Evolutionary conservation across 2,797 vertebrate genomes (phyloP).

Genomic region (Bovichtus variegatus): DNA sequence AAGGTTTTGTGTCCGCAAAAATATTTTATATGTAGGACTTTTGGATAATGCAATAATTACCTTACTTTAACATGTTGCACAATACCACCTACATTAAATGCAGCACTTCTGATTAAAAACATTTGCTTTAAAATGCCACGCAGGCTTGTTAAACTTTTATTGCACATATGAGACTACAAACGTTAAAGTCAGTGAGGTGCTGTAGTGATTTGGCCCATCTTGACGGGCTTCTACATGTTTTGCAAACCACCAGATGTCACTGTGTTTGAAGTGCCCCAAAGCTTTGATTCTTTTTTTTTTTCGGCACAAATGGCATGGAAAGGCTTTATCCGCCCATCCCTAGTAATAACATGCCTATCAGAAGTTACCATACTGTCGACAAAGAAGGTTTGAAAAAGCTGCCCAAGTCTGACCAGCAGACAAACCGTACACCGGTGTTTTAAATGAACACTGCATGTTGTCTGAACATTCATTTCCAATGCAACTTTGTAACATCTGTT

Average conservation of each 20-base stretch:
- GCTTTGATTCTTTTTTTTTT: background rate
- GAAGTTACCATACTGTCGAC: too few relatives aligned
- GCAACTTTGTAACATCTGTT: conserved; percentile 2
- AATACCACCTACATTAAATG: background rate
- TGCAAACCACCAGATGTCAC: background rate
- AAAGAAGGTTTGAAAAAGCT: too few relatives aligned
- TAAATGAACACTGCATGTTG: background rate
- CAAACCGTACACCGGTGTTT: too few relatives aligned
- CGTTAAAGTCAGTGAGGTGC: background rate
- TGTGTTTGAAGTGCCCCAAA: background rate
- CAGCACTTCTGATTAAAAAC: background rate
- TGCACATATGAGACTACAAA: background rate
- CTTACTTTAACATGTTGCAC: too few relatives aligned
- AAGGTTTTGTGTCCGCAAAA: background rate
- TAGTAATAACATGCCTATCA: too few relatives aligned
- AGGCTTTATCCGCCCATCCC: too few relatives aligned
- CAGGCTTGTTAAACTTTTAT: background rate
- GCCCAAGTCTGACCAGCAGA: too few relatives aligned
- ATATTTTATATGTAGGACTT: background rate
- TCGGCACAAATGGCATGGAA: too few relatives aligned
- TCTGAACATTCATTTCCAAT: background rate
- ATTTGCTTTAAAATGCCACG: background rate
- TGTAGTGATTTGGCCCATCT: background rate
- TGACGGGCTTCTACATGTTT: background rate
- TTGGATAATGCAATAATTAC: background rate